These are phyloP conservation scores for Uropsilus gracilis DNA, from an alignment of 2,113 vertebrate genomes.

Conservation along the genomic window DNA sequence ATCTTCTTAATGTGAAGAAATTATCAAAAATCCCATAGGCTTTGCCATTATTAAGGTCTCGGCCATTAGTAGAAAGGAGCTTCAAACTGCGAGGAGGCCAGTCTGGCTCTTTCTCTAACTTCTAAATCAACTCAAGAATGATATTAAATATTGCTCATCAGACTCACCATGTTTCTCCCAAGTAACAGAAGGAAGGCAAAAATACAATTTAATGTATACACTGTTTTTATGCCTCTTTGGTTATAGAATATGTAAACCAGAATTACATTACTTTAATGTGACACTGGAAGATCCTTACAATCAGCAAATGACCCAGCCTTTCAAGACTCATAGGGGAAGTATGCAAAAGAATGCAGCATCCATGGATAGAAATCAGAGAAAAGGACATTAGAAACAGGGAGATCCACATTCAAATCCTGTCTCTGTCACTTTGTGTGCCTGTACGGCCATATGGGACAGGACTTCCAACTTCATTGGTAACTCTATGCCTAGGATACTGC, in stretches of 20 bases:
- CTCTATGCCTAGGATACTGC: background rate
- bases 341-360: background rate
- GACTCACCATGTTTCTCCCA: background rate
- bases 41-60: background rate
- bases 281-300: background rate
- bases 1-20: background rate
- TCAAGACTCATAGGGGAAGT: background rate
- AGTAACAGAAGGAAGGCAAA: background rate
- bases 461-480: background rate
- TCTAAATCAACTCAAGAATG: background rate
- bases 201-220: background rate
- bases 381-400: background rate
- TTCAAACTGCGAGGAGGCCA: background rate
- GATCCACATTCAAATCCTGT: background rate
- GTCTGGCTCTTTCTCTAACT: background rate
- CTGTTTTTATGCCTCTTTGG: background rate
- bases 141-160: background rate
- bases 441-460: background rate
- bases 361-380: background rate
- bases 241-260: background rate
- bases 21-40: background rate
- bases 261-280: background rate
- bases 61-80: background rate
- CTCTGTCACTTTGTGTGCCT: background rate
- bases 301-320: background rate